Conservation (phyloP, 2,888 invertebrate species). For the Lycaena phlaeas region DNA sequence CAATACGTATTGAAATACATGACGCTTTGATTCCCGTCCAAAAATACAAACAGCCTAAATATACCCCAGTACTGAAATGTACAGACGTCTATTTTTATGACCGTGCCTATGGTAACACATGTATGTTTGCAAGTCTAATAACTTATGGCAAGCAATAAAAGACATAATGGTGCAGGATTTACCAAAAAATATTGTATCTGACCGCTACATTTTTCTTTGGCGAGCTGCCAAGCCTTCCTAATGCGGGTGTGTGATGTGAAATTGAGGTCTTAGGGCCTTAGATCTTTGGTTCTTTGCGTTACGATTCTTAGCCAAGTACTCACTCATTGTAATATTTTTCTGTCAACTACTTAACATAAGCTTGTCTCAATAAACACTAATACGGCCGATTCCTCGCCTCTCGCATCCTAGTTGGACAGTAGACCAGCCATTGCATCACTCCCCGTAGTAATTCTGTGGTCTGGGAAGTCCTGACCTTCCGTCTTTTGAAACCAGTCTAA, state of each 20-base stretch:
- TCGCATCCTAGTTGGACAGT: no score
- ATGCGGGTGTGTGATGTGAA: not conserved
- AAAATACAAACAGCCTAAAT: not conserved
- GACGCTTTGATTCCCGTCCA: no score
- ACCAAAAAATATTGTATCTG: constrained; percentile 7
- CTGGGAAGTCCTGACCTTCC: no score
- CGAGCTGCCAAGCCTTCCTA: not conserved
- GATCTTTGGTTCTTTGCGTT: not conserved
- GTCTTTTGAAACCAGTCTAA: no score
- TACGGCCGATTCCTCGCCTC: no score
- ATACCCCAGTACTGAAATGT: not conserved
- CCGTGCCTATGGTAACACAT: constrained; percentile 1
- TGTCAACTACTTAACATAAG: not conserved
- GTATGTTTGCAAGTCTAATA: constrained; percentile 3
- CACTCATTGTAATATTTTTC: not conserved
- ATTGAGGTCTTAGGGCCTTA: not conserved
- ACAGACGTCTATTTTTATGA: not conserved
- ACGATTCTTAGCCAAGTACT: not conserved
- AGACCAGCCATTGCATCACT: no score
- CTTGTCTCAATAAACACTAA: no score
- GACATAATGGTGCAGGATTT: constrained; percentile 1
- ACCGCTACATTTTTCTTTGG: constrained; percentile 6
- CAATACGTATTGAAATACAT: not conserved
- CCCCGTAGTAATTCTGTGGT: no score
- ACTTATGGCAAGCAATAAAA: constrained; percentile 6